Conservation (phyloP, 92 coral and sea anemone species). For the Parazoanthus atlanticus region DNA sequence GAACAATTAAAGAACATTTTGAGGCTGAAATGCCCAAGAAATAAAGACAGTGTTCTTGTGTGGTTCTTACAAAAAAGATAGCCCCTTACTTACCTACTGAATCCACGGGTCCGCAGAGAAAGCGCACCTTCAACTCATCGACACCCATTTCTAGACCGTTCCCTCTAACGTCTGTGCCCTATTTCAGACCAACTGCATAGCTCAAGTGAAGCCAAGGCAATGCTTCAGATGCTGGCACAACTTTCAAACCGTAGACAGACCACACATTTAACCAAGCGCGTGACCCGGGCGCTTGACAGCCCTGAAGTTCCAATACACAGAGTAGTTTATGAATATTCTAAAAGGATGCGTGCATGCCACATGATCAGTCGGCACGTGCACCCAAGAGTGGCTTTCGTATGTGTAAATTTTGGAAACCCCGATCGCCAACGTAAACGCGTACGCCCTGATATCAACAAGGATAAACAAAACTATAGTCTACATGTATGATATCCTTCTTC, state of each 20-base stretch:
- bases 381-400: neutral
- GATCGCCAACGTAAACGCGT: neutral
- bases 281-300: neutral
- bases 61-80: too few relatives aligned
- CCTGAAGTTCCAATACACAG: neutral
- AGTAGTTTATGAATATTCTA: too few relatives aligned
- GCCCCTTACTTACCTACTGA: neutral
- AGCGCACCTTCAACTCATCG: neutral
- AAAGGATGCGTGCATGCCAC: neutral
- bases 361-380: neutral
- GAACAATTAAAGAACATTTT: too few relatives aligned
- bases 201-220: neutral
- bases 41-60: too few relatives aligned
- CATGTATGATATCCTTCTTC: too few relatives aligned
- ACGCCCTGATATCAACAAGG: too few relatives aligned
- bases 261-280: neutral
- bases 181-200: too few relatives aligned
- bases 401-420: too few relatives aligned
- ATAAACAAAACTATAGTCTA: too few relatives aligned
- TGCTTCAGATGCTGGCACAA: neutral
- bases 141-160: neutral
- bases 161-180: neutral
- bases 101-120: neutral
- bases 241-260: neutral
- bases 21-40: too few relatives aligned